Evolutionary conservation across 2,888 invertebrate species (phyloP).

Genomic region (Xylota segnis): DNA sequence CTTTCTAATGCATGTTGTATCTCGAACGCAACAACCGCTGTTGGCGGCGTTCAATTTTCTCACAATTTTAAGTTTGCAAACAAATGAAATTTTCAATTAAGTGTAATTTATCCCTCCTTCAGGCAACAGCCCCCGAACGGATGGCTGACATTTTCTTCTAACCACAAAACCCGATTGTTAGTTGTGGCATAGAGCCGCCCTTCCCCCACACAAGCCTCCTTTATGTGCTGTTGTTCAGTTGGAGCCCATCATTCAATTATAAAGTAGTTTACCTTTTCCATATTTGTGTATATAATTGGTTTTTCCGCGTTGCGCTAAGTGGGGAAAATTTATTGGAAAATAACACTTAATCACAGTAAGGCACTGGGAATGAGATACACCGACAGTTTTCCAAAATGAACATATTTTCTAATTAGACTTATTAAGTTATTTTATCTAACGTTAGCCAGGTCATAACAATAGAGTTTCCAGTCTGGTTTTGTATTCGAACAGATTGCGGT

Average conservation of each 20-base stretch:
- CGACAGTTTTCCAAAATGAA: conserved; percentile 11
- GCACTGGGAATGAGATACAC: background rate
- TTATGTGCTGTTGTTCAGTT: background rate
- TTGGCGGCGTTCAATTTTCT: conserved; percentile 60
- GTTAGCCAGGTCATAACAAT: conserved; percentile 45
- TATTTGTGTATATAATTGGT: conserved; percentile 67
- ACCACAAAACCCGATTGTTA: conserved; percentile 47
- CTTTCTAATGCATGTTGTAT: conserved; percentile 49
- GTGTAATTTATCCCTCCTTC: conserved; percentile 45
- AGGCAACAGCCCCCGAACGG: background rate
- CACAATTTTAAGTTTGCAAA: conserved; percentile 75
- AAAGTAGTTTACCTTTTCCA: conserved; percentile 66
- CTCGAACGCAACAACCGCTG: conserved; percentile 43
- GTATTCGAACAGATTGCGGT: conserved; percentile 4
- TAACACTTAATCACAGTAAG: conserved; percentile 66
- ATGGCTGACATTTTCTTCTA: conserved; percentile 57
- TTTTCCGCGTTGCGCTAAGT: conserved; percentile 66
- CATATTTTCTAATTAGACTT: conserved; percentile 62
- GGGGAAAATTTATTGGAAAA: conserved; percentile 69
- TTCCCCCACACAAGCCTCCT: background rate
- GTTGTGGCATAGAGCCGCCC: conserved; percentile 6
- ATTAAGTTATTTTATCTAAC: conserved; percentile 68
- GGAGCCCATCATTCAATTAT: conserved; percentile 73
- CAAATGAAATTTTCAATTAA: conserved; percentile 70
- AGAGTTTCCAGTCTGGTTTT: conserved; percentile 15